Conservation (phyloP, 1,140 invertebrate species). For the Zaprionus gabonicus region DNA sequence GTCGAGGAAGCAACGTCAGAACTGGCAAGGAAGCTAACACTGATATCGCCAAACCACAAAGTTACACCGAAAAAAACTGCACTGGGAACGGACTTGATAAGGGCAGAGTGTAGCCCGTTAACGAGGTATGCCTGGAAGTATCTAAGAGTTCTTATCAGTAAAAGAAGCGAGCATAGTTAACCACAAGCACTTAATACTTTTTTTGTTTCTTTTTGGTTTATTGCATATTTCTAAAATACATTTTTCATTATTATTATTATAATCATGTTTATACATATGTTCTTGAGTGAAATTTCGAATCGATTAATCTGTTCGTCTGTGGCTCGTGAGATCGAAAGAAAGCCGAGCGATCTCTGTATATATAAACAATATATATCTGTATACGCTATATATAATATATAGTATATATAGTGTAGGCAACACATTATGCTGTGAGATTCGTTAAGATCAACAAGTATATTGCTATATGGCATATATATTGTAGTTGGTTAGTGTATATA, state of each 20-base stretch:
- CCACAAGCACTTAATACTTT: constrained; percentile 25
- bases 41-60: constrained; percentile 86
- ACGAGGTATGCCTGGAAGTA: background rate
- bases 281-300: constrained; percentile 69
- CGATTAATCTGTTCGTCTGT: constrained; percentile 57
- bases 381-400: background rate
- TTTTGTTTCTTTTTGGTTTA: constrained; percentile 23
- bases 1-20: background rate
- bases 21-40: constrained; percentile 76
- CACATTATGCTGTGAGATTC: constrained; percentile 24
- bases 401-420: constrained; percentile 30
- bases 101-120: background rate
- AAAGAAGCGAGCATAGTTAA: constrained; percentile 36
- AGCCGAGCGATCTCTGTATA: constrained; percentile 10
- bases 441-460: constrained; percentile 16
- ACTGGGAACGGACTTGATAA: constrained; percentile 15
- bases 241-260: constrained; percentile 62
- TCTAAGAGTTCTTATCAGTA: constrained; percentile 17
- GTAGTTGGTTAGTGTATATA: constrained; percentile 40
- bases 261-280: constrained; percentile 54
- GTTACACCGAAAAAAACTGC: background rate
- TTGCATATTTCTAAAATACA: constrained; percentile 78
- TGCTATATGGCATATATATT: constrained; percentile 14
- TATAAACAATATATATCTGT: background rate
- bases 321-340: constrained; percentile 9